Conservation (phyloP, 1,140 invertebrate species). For the Lordiphosa collinella region DNA sequence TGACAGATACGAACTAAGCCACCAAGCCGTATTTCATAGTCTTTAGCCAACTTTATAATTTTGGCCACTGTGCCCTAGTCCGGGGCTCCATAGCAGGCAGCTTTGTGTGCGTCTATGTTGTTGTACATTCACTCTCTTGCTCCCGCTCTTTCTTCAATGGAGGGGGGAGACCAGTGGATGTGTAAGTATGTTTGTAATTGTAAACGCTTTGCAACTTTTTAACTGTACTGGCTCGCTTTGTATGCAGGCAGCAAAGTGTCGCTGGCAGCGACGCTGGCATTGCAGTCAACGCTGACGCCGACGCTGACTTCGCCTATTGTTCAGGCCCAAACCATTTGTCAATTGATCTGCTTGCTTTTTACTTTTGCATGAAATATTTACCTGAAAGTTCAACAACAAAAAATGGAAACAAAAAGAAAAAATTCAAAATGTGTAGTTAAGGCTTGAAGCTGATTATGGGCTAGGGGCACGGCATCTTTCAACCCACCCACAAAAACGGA, state of each 20-base stretch:
- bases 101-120: slow-evolving; percentile 13
- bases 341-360: slow-evolving; percentile 53
- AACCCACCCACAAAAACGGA: slow-evolving; percentile 23
- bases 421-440: slow-evolving; percentile 7
- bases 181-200: neutral
- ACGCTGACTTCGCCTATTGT: slow-evolving; percentile 38
- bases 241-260: slow-evolving; percentile 4
- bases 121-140: slow-evolving; percentile 2
- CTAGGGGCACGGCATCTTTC: slow-evolving; percentile 54
- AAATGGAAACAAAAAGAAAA: too few relatives aligned
- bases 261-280: slow-evolving; percentile 14
- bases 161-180: too few relatives aligned
- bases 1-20: too few relatives aligned
- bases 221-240: slow-evolving; percentile 33
- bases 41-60: too few relatives aligned
- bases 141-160: too few relatives aligned
- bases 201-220: slow-evolving; percentile 23
- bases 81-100: slow-evolving; percentile 34
- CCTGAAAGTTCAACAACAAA: slow-evolving; percentile 40
- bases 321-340: slow-evolving; percentile 51
- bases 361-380: slow-evolving; percentile 56
- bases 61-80: too few relatives aligned
- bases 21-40: too few relatives aligned
- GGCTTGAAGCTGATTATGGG: slow-evolving; percentile 52
- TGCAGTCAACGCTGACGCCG: slow-evolving; percentile 17